Conservation (phyloP, 2,888 invertebrate genomes). For the Acleris laterana region DNA sequence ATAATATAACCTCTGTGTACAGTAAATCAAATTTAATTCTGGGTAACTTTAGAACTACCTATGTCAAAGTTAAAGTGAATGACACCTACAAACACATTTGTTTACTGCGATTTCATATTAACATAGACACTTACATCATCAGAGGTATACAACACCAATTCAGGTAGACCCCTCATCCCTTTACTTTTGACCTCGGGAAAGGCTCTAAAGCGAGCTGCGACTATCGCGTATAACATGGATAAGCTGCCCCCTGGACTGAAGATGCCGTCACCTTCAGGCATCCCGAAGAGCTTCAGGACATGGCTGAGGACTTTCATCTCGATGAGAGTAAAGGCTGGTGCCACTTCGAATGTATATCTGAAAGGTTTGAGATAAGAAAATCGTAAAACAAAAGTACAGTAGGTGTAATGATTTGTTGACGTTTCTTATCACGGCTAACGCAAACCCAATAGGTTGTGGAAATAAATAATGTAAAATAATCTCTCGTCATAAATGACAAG, state of each 20-base stretch:
- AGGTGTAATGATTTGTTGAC: too few species aligned
- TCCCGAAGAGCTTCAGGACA: slow-evolving; percentile 85
- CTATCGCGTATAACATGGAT: slow-evolving; percentile 91
- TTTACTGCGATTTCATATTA: too few species aligned
- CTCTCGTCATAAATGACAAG: too few species aligned
- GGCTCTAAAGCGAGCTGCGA: slow-evolving; percentile 87
- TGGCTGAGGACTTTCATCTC: slow-evolving; percentile 87
- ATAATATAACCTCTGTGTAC: too few species aligned
- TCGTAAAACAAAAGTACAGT: too few species aligned
- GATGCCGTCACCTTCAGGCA: slow-evolving; percentile 89
- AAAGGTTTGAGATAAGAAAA: slow-evolving; percentile 40
- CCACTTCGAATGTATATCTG: slow-evolving; percentile 92
- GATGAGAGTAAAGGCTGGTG: slow-evolving; percentile 90
- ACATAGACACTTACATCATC: slow-evolving; percentile 85
- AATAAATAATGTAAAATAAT: too few species aligned
- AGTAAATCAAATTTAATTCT: too few species aligned
- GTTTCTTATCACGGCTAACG: too few species aligned
- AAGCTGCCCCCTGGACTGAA: slow-evolving; percentile 92
- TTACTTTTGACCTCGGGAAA: slow-evolving; percentile 88
- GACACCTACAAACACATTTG: too few species aligned
- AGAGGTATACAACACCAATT: slow-evolving; percentile 89
- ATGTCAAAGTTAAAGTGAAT: too few species aligned
- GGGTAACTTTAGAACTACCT: too few species aligned
- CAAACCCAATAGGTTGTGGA: too few species aligned
- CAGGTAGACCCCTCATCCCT: slow-evolving; percentile 86